Base-by-base conservation (phyloP, 2,113 vertebrate genomes). In the Tupaia chinensis region DNA sequence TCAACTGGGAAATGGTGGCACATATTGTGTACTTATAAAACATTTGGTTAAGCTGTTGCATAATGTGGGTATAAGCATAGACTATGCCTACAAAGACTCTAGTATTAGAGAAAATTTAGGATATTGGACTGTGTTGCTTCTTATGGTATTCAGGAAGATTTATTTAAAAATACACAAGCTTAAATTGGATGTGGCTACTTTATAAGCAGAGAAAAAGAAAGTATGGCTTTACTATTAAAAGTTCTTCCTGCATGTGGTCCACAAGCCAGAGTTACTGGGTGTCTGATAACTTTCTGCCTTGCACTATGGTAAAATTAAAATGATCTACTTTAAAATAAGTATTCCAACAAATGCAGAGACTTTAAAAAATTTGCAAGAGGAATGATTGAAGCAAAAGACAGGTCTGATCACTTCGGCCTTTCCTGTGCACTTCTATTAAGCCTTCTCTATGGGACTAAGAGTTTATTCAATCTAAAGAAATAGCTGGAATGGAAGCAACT, bases 271-370 rank as follows among this genome's bases (percentile, higher is more conserved):
- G 58, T 69, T 65, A 58, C 77, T 77, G 11, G 20, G 19, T 87
- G 34, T 77, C 44, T 91, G 25, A 56, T 87, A 5, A 83, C 73
- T 83, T 76, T 83, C 56, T 77, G 25, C 27, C 29, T 82, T 68
- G 9, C 22, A 68, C 54, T 22, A 66, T 60, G 77, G 23, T 27
- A 91, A 89, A 74, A 87, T 86, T 90, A 76, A 87, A 92, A 83
- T 87, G 78, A 23, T 78, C 25, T 84, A 34, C 56, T 60, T 27
- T 44, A 78, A 93, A n/a, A n/a, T 44, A 11, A 87, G 65, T 82
- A 87, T 95, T 80, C 32, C 16, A 84, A 70, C 56, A n/a, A 16
- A 93, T 8, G 32, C 22, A 79, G 69, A 81, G 70, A 76, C 54
- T 72, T 72, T 53, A 73, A 19, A 29, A 63, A 23, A 74, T 1